Evolutionary conservation across 1,140 invertebrate genomes (phyloP).

Genomic region (Zaprionus taronus): DNA sequence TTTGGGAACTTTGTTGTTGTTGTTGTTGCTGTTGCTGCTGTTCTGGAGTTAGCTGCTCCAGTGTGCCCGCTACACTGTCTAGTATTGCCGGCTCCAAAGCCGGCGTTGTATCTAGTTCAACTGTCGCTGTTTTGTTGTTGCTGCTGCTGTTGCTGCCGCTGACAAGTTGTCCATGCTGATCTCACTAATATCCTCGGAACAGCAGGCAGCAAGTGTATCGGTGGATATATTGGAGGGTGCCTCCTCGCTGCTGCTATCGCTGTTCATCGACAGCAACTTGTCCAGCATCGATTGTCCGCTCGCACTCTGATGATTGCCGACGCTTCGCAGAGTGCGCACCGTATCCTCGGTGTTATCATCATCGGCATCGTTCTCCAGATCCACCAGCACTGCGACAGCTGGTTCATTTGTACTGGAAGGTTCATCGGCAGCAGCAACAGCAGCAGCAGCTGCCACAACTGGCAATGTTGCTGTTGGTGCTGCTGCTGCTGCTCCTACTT

Average conservation of each 20-base stretch:
- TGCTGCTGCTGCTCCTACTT: background rate
- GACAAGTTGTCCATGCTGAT: slow-evolving; percentile 70
- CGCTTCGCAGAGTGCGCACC: slow-evolving; percentile 67
- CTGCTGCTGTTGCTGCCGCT: slow-evolving; percentile 15
- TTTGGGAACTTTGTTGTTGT: slow-evolving; percentile 74
- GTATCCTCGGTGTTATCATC: slow-evolving; percentile 82
- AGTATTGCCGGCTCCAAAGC: background rate
- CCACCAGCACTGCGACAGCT: slow-evolving; percentile 50
- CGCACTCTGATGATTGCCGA: slow-evolving; percentile 48
- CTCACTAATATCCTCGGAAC: slow-evolving; percentile 78
- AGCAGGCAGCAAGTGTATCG: slow-evolving; percentile 76
- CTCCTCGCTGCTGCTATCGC: slow-evolving; percentile 79
- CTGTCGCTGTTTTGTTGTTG: slow-evolving; percentile 16
- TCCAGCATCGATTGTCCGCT: slow-evolving; percentile 80
- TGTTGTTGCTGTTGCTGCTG: slow-evolving; percentile 51
- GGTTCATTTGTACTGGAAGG: slow-evolving; percentile 19
- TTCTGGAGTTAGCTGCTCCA: slow-evolving; percentile 50
- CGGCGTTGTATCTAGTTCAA: slow-evolving; percentile 18
- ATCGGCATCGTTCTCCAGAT: slow-evolving; percentile 70
- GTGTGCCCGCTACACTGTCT: slow-evolving; percentile 6
- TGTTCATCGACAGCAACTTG: slow-evolving; percentile 81
- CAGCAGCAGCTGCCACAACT: background rate
- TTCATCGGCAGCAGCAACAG: slow-evolving; percentile 14
- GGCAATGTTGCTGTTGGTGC: background rate
- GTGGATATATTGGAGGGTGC: slow-evolving; percentile 77